Conservation (phyloP, 1,140 invertebrate genomes). For the Halictus rubicundus region DNA sequence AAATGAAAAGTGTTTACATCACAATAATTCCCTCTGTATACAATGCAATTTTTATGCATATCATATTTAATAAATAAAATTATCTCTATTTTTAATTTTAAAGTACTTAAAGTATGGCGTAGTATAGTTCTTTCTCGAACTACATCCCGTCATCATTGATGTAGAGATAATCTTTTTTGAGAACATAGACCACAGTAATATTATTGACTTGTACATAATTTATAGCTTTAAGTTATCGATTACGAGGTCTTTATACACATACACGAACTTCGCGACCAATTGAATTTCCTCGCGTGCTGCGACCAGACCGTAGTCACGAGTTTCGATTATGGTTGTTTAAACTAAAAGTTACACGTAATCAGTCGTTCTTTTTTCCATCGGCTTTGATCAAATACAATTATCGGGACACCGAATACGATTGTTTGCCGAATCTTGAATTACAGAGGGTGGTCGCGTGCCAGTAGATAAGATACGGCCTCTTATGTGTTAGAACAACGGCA, state of each 20-base stretch:
- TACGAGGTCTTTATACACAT: neutral
- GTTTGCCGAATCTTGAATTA: conserved; percentile 25
- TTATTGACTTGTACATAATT: no score
- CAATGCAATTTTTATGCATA: no score
- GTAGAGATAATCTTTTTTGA: no score
- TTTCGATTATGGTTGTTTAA: conserved; percentile 9
- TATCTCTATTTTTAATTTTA: no score
- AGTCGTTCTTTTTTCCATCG: neutral
- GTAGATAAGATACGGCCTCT: conserved; percentile 32
- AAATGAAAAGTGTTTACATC: no score
- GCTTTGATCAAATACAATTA: conserved; percentile 58
- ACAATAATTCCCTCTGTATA: no score
- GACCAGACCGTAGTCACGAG: neutral
- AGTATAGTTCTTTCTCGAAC: no score
- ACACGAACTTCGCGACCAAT: neutral
- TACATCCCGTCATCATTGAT: no score
- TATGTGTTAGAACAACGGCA: conserved; percentile 33
- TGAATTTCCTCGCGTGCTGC: neutral
- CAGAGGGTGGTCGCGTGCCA: conserved; percentile 38
- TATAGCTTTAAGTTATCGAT: no score
- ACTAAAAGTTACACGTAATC: conserved; percentile 36
- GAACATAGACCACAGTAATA: no score
- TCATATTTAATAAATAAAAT: no score
- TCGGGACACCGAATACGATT: conserved; percentile 39
- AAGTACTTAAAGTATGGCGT: no score